phyloP scores from a whole-genome alignment of 2,888 invertebrate species.

The Acleris sparsana region DNA sequence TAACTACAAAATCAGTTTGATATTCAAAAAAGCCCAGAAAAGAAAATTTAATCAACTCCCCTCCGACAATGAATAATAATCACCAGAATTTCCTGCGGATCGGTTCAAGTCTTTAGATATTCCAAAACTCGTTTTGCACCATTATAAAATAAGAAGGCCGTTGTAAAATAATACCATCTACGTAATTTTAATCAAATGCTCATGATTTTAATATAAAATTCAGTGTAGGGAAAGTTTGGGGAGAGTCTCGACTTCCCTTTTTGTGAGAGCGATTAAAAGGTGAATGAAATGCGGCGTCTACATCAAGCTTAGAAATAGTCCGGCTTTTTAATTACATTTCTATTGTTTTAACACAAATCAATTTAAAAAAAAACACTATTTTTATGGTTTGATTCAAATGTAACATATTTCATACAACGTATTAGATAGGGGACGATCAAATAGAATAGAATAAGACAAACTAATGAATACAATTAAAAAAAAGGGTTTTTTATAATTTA shows the following conservation, averaged over 20 bases:
- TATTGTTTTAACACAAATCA: no score
- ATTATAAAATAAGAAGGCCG: constrained; percentile 9
- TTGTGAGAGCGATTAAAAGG: constrained; percentile 23
- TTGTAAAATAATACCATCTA: constrained; percentile 14
- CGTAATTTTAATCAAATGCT: constrained; percentile 31
- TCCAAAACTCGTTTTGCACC: constrained; percentile 7
- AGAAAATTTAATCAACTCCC: constrained; percentile 21
- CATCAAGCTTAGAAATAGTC: not conserved
- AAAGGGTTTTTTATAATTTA: no score
- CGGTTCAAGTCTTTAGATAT: not conserved
- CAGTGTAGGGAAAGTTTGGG: constrained; percentile 27
- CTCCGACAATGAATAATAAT: constrained; percentile 29
- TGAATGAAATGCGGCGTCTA: constrained; percentile 19
- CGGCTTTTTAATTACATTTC: no score
- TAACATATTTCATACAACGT: no score
- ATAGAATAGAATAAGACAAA: no score
- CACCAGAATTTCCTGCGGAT: constrained; percentile 4
- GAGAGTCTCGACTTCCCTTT: constrained; percentile 27
- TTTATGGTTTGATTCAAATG: no score
- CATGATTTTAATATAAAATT: constrained; percentile 33
- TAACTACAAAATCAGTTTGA: constrained; percentile 17
- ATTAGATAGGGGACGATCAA: no score
- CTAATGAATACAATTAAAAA: no score
- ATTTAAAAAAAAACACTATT: no score
- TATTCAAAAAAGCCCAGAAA: constrained; percentile 29